Evolutionary conservation across 2,113 vertebrate genomes (phyloP).

Genomic region (Heptranchias perlo): DNA sequence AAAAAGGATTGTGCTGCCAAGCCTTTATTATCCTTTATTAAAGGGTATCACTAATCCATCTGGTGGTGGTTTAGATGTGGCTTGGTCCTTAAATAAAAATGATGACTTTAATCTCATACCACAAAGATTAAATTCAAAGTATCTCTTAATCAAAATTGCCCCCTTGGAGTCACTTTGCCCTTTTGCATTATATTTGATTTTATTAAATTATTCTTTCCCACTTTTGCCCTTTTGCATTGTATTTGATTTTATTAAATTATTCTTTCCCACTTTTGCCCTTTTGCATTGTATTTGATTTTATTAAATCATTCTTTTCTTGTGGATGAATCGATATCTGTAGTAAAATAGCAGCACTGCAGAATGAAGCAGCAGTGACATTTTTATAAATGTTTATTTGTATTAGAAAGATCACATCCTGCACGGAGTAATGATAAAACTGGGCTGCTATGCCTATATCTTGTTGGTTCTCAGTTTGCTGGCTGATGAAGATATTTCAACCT

Average conservation of each 20-base stretch:
- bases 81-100: not conserved
- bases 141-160: not conserved
- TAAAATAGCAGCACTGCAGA: not conserved
- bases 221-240: not conserved
- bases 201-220: not conserved
- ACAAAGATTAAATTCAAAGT: not conserved
- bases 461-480: not conserved
- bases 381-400: not conserved
- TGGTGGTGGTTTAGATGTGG: not conserved
- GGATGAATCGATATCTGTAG: not conserved
- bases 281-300: not conserved
- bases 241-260: slow-evolving; percentile 14
- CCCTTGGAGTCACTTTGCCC: not conserved
- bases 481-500: not conserved
- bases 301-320: not conserved
- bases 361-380: not conserved
- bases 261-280: not conserved
- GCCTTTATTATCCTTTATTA: not conserved
- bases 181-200: not conserved
- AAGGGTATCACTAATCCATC: not conserved
- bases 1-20: not conserved
- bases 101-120: not conserved
- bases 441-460: not conserved
- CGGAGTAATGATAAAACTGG: not conserved
- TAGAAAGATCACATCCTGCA: not conserved